Evolutionary conservation across 92 coral and sea anemone species (phyloP).

Genomic region (Siderastrea siderea): DNA sequence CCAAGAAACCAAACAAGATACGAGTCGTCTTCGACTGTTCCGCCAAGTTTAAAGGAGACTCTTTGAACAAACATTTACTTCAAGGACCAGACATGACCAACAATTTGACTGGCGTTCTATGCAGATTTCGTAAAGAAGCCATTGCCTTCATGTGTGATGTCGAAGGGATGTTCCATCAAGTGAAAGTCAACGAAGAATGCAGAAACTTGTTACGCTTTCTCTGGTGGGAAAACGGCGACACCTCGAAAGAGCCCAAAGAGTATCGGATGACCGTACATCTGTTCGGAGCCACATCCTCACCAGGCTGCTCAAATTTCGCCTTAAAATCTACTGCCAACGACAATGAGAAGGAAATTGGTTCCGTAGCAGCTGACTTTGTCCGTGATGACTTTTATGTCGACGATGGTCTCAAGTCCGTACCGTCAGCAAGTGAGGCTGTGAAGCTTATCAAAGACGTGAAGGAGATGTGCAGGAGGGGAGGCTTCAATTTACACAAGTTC

Average conservation of each 20-base stretch:
- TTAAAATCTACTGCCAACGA: not conserved
- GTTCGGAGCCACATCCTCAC: not conserved
- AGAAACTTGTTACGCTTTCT: too few species aligned
- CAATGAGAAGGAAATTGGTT: not conserved
- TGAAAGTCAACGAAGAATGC: not conserved
- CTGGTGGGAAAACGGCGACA: too few species aligned
- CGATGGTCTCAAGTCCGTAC: not conserved
- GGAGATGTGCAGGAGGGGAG: not conserved
- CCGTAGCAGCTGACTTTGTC: not conserved
- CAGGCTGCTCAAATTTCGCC: not conserved
- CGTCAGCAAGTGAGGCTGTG: not conserved
- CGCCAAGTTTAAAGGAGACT: conserved; percentile 10
- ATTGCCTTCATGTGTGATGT: too few species aligned
- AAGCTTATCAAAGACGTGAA: not conserved
- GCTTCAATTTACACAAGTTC: not conserved
- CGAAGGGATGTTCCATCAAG: not conserved
- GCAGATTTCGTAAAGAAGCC: too few species aligned
- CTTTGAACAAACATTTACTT: conserved; percentile 2
- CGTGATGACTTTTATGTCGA: not conserved
- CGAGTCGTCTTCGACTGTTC: conserved; percentile 29
- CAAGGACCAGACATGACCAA: conserved; percentile 12
- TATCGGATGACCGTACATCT: too few species aligned
- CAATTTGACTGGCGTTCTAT: not conserved
- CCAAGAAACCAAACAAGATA: conserved; percentile 12
- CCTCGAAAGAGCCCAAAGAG: too few species aligned